Evolutionary conservation across 2,113 vertebrate species (phyloP), one percentile per base, ranked within the genome.

Genomic region (Colistium nudipinnis): DNA sequence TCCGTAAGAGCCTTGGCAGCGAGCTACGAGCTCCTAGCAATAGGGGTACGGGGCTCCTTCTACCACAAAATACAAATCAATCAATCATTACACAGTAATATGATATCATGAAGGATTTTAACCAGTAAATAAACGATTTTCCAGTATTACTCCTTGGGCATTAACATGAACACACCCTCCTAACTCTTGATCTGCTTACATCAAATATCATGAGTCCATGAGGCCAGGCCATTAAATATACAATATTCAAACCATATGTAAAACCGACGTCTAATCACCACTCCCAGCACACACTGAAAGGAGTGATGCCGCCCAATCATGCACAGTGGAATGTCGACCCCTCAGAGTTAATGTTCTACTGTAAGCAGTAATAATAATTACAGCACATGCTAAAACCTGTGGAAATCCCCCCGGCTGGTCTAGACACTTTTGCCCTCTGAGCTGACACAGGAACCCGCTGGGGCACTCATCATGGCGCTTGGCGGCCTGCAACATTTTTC

Each of bases 391-490:
- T n/a, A n/a, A n/a, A n/a, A n/a, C 67, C 33, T 19, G 70, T 87
- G 92, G 89, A 89, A 88, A 89, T 70, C 61, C 87, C 30, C 82
- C 75, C 10, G 47, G 61, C 75, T 78, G 72, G 81, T 81, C 68
- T 45, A 75, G 76, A 84, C 69, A 80, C 76, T 69, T 81, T 62
- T 81, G 82, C 76, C 82, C 82, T 79, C 64, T 62, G 55, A 68
- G 39, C 78, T 87, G 85, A 90, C 89, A 86, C 86, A 83, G 83
- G 84, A 90, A 85, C 66, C 2, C 71, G 64, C 73, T 35, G 43
- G 78, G 84, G 84, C 62, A 70, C 74, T 90, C 88, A 87, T 85
- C 81, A 80, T n/a, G 49, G 49, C 59, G 70, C 76, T 90, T 90
- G 89, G 87, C 89, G 87, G 62, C 75, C 68, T 39, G 56, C 47